Evolutionary conservation across 2,797 vertebrate species (phyloP), one percentile per base, ranked within the genome.

Genomic region (Lepidocolaptes lacrymiger): DNA sequence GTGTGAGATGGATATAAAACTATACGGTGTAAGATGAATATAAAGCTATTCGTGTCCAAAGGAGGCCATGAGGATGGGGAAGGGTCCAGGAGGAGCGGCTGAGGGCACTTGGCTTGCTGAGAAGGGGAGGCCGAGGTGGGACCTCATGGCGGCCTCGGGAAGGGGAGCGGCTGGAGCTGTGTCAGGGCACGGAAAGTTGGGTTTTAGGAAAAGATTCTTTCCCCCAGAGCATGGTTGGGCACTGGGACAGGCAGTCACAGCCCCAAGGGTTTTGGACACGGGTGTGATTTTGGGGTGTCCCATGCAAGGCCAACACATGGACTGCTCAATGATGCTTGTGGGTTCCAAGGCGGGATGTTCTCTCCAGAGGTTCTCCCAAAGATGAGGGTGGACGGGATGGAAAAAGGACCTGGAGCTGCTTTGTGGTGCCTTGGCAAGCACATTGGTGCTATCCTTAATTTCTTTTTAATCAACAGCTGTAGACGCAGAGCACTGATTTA

Each of bases 21-120:
- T 44, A 3, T 30, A 4, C n/a, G 0, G 5, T 2, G 3, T 6
- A 16, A 8, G 37, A 13, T 30, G 34, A 7, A 20, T 19, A 8
- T 72, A 32, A 77, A 72, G 8, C 6, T 44, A 3, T 30, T 41
- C 19, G 7, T 21, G 13, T 20, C n/a, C 52, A 20, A 9, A 52
- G 18, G 24, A 26, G 12, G 8, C 7, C 7, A 18, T 10, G n/a
- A 7, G 24, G 14, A 46, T 72, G 39, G 34, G n/a, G 22, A 52
- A 72, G 18, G 10, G 22, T 66, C 6, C 12, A 20, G 26, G 21
- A 59, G n/a, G n/a, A 46, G 58, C 0, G 0, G 28, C 15, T 43
- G 63, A n/a, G 23, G 26, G 32, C 36, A 1, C 22, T 39, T 3
- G n/a, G 15, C 11, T 76, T 77, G 15, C 30, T 22, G 24, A 28